Evolutionary conservation across 2,113 vertebrate genomes (phyloP), one percentile per base, ranked within the genome.

Genomic region (Hydropotes inermis): DNA sequence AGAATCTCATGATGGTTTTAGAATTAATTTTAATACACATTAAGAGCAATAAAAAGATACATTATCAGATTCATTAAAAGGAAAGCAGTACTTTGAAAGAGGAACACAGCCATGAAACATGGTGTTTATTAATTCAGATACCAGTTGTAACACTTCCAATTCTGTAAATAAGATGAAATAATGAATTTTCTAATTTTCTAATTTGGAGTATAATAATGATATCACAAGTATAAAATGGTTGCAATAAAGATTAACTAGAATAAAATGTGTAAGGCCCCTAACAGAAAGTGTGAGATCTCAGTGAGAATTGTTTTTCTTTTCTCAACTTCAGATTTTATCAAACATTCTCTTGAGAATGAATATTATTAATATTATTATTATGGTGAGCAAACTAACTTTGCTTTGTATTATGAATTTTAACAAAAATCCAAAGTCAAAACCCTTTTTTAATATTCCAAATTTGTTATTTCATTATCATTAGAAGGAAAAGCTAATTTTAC

Each of bases 1-100:
- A 79, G 50, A 58, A 45, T 85, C 21, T 60, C 11, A 52, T 36
- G 25, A 70, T n/a, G 36, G 21, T n/a, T 87, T 81, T 57, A 79
- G 13, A 86, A 74, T 84, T 78, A 92, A 91, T 54, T 91, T 92
- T 58, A 97, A 84, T 39, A n/a, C 5, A 87, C 3, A 87, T 25
- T 30, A 78, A 94, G 60, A 79, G 5, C 19, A 92, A 52, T 50
- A 57, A 39, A 67, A 76, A 79, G 0, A 27, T 58, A 54, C 1
- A 36, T 45, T 19, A 27, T 67, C 79, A 85, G 25, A 60, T 6
- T n/a, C 17, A 36, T 23, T 79, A 27, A 90, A 88, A 70, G 25
- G 82, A 58, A 88, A 36, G 0, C 3, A 86, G 8, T 6, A 16
- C 54, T 64, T 91, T 55, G 39, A 52, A 70, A 30, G 10, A 36